A percentile compares a stretch with the other conserved stretches of the same genome.
Conservation (phyloP, 2,113 vertebrate species). For the Protobothrops flavoviridis region DNA sequence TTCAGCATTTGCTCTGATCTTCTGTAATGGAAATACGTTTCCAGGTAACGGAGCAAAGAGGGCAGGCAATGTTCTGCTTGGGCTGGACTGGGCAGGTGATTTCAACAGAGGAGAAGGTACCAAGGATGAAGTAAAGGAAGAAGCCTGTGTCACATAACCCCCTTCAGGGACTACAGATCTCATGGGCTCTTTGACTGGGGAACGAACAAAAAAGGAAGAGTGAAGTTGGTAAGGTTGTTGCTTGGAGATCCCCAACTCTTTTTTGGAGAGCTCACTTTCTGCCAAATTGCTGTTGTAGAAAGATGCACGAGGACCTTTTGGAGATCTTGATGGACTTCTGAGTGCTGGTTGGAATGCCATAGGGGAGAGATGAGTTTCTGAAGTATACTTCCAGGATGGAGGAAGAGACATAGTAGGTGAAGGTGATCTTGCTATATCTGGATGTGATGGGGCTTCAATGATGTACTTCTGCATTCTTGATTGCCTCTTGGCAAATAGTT, state of each 20-base stretch:
- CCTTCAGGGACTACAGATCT: conserved; percentile 62
- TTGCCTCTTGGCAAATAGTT: conserved; percentile 90
- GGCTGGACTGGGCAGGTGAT: conserved; percentile 50
- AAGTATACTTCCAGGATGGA: conserved; percentile 90
- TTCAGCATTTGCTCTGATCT: conserved; percentile 45
- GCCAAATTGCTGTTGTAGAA: conserved; percentile 64
- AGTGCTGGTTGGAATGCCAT: conserved; percentile 62
- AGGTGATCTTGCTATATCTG: conserved; percentile 75
- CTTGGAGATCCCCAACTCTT: conserved; percentile 84
- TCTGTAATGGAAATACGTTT: conserved; percentile 38
- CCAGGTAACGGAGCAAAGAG: conserved; percentile 56
- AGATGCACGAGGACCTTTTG: conserved; percentile 64
- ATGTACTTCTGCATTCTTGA: conserved; percentile 95
- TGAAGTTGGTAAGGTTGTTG: conserved; percentile 87
- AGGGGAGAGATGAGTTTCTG: conserved; percentile 73
- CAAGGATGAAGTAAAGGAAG: conserved; percentile 66
- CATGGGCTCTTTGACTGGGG: conserved; percentile 80
- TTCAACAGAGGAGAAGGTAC: conserved; percentile 72
- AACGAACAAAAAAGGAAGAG: conserved; percentile 88
- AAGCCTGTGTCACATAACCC: conserved; percentile 69
- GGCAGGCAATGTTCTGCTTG: conserved; percentile 63
- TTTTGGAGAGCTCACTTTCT: conserved; percentile 83
- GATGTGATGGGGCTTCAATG: conserved; percentile 74
- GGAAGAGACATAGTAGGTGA: conserved; percentile 95
- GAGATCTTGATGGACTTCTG: conserved; percentile 73